Evolutionary conservation across 2,113 vertebrate species (phyloP), one percentile per base, ranked within the genome.

Genomic region (Lontra canadensis): DNA sequence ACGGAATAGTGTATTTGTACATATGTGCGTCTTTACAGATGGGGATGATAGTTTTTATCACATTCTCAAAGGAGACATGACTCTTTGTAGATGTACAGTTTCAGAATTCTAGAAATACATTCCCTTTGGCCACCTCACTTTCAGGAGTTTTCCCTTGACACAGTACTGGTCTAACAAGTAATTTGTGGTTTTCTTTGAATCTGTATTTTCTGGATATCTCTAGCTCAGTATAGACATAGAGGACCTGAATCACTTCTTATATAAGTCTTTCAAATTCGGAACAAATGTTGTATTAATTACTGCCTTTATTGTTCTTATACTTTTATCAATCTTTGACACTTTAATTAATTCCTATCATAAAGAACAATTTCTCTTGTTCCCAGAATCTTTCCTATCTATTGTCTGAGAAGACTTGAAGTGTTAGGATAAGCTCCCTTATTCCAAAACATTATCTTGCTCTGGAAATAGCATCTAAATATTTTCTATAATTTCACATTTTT

Each of bases 141-240:
- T 93, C 57, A n/a, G 21, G 29, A 82, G 39, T 76, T 86, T 96
- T 88, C 63, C 39, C 5, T 65, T 97, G 18, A 67, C 4, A 44
- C 4, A 57, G 12, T 47, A 23, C 31, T 57, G 55, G 13, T 36
- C 21, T 74, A 67, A 34, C 44, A 80, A n/a, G 34, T 55, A 74
- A 84, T 84, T 97, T 34, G 17, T 88, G 42, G 59, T 88, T 76
- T 88, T 91, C 81, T 73, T 49, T 23, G 47, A 84, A 71, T 95
- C 81, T 78, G 23, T 82, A 49, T 65, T 83, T 88, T 96, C 67
- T 84, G 9, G 17, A 13, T 92, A 31, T 88, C 13, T 44, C 31
- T 59, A 89, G 25, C 11, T 76, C 31, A 86, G 49, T 59, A 18
- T 85, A 61, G 11, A 86, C 6, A 29, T 71, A 76, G 86, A 86